Percentiles rank a stretch among this genome's conserved stretches.
phyloP scores from a whole-genome alignment of 1,140 invertebrate genomes.

The Pachypsylla venusta region DNA sequence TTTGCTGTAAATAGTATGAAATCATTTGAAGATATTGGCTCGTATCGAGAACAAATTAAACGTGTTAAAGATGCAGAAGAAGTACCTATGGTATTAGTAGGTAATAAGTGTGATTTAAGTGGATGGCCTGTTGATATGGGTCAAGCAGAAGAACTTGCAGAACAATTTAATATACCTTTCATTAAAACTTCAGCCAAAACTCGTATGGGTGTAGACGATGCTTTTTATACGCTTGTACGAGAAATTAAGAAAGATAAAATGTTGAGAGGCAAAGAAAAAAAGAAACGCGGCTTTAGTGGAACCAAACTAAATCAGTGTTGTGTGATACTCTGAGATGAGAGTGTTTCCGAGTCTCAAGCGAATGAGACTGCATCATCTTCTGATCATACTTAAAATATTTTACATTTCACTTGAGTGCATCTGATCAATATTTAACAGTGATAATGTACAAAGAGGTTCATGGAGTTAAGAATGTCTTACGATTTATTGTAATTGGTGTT shows the following conservation, averaged over 20 bases:
- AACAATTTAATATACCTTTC: constrained; percentile 91
- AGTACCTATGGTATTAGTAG: constrained; percentile 92
- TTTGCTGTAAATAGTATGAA: constrained; percentile 62
- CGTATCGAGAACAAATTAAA: constrained; percentile 89
- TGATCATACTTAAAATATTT: too few relatives aligned
- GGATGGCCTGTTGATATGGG: constrained; percentile 51
- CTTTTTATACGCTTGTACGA: constrained; percentile 93
- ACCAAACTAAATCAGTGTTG: constrained; percentile 22
- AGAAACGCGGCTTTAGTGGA: constrained; percentile 16
- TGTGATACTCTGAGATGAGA: too few relatives aligned
- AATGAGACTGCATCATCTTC: too few relatives aligned
- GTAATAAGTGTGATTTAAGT: constrained; percentile 95
- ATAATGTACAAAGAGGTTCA: too few relatives aligned
- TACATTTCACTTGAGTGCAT: too few relatives aligned
- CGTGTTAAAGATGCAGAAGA: constrained; percentile 94
- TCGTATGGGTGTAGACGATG: constrained; percentile 93
- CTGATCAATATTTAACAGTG: too few relatives aligned
- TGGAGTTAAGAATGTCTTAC: too few relatives aligned
- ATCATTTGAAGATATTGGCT: constrained; percentile 61
- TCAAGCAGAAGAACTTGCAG: constrained; percentile 78
- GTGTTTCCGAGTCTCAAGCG: too few relatives aligned
- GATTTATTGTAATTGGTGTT: too few relatives aligned
- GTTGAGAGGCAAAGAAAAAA: constrained; percentile 21
- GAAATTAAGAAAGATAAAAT: constrained; percentile 51
- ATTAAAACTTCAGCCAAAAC: constrained; percentile 99